Evolutionary conservation across 2,113 vertebrate species (phyloP), one percentile per base, ranked within the genome.

Genomic region (Axis porcinus): DNA sequence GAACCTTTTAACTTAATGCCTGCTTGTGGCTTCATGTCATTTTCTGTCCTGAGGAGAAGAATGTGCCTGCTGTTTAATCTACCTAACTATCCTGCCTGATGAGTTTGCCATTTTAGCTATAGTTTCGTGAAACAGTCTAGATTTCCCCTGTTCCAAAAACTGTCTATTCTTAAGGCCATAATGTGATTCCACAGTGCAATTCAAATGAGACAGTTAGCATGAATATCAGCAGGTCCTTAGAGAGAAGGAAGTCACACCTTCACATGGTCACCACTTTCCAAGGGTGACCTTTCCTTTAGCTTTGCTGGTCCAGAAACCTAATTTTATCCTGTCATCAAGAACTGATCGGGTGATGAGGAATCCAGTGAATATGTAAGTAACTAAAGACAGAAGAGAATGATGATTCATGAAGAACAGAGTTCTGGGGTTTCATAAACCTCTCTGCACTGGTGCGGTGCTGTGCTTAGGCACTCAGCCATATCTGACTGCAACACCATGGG

Each of bases 61-160:
- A 10, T 5, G 16, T 70, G 36, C 91, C 95, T 88, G 89, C 96
- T 97, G 94, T 97, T 92, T 88, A 93, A 96, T 97, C 83, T 96
- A 76, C 52, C 50, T 94, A 82, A 82, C 45, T 79, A 28, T 36
- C 36, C 33, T 70, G 36, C 55, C 13, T 95, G 91, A 94, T 85
- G 87, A 94, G n/a, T 78, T 96, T 60, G 67, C 91, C 50, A 30
- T 43, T 96, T 88, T 90, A 76, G 45, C 15, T 13, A 13, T 30
- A 93, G 28, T 70, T 95, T 94, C 88, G 81, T 43, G 58, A 89
- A 6, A 58, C 58, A 85, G 79, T 45, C 30, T 60, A 47, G 47
- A 78, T 36, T 84, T 58, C 25, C 90, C 67, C 90, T 89, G 27
- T 86, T 79, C 86, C 55, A 21, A 33, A 89, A 85, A 45, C 1